phyloP scores from a whole-genome alignment of 2,888 invertebrate species.

The Prenolepis imparis region DNA sequence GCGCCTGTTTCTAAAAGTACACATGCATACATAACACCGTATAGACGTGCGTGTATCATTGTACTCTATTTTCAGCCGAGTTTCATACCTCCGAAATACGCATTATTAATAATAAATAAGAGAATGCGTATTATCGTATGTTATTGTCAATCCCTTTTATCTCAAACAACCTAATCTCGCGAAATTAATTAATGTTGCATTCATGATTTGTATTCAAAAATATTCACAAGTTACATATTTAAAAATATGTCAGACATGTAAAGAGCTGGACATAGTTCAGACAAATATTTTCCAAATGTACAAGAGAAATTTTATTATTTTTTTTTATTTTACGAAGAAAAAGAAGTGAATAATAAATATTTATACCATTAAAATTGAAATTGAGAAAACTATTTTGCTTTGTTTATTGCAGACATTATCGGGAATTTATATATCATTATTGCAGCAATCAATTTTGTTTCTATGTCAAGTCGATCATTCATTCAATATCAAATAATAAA shows the following conservation, averaged over 20 bases:
- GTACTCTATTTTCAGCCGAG: constrained; percentile 37
- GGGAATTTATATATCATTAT: not conserved
- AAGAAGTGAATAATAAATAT: not conserved
- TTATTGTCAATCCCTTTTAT: constrained; percentile 49
- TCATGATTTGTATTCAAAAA: constrained; percentile 25
- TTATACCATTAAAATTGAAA: not conserved
- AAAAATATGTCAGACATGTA: not conserved
- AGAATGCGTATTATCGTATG: constrained; percentile 38
- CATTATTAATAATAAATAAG: constrained; percentile 55
- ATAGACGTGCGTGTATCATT: constrained; percentile 9
- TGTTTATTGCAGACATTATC: not conserved
- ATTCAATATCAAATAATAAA: not conserved
- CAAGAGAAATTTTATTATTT: not conserved
- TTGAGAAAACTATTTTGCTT: not conserved
- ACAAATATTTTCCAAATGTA: not conserved
- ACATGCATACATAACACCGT: not conserved
- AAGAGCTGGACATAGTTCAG: not conserved
- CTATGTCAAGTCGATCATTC: too few relatives aligned
- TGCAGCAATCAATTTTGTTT: not conserved
- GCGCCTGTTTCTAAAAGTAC: constrained; percentile 36
- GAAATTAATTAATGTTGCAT: constrained; percentile 39
- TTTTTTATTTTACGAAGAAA: not conserved
- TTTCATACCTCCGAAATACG: constrained; percentile 34
- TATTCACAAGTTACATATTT: not conserved
- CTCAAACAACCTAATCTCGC: constrained; percentile 34